phyloP scores from a whole-genome alignment of 2,797 vertebrate species.

The Acrocephalus scirpaceus region DNA sequence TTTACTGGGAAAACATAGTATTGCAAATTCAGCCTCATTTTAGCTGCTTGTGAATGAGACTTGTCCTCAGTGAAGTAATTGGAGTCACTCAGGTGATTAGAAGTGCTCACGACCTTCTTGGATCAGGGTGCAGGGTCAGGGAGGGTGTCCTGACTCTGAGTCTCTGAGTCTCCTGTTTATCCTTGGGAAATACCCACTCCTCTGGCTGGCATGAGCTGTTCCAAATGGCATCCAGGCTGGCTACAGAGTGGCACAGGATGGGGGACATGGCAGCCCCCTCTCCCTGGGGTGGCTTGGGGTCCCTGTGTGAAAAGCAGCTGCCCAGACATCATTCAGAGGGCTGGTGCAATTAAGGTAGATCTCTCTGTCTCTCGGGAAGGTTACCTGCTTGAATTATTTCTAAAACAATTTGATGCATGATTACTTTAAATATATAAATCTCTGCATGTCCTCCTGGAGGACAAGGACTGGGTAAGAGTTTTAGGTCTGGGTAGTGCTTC shows the following conservation, averaged over 20 bases:
- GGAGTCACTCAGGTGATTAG: not conserved
- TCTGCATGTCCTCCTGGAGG: not conserved
- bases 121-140: not conserved
- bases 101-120: not conserved
- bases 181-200: not conserved
- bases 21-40: not conserved
- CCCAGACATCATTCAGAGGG: not conserved
- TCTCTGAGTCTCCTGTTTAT: not conserved
- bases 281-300: not conserved
- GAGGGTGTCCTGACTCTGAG: not conserved
- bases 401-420: slow-evolving; percentile 6
- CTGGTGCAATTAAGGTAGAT: not conserved
- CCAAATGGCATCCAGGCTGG: not conserved
- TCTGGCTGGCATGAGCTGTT: not conserved
- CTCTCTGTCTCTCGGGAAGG: not conserved
- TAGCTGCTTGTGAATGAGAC: not conserved
- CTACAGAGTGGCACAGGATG: not conserved
- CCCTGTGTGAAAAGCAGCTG: not conserved
- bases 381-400: slow-evolving; percentile 33
- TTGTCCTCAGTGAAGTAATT: not conserved
- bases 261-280: not conserved
- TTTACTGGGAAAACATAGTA: slow-evolving; percentile 44
- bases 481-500: not conserved
- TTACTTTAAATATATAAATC: slow-evolving; percentile 23
- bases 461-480: not conserved